A percentile compares a stretch with the other conserved stretches of the same genome.
These are phyloP conservation scores for Anas capensis DNA, from an alignment of 2,797 vertebrate genomes.

Conservation along the genomic window DNA sequence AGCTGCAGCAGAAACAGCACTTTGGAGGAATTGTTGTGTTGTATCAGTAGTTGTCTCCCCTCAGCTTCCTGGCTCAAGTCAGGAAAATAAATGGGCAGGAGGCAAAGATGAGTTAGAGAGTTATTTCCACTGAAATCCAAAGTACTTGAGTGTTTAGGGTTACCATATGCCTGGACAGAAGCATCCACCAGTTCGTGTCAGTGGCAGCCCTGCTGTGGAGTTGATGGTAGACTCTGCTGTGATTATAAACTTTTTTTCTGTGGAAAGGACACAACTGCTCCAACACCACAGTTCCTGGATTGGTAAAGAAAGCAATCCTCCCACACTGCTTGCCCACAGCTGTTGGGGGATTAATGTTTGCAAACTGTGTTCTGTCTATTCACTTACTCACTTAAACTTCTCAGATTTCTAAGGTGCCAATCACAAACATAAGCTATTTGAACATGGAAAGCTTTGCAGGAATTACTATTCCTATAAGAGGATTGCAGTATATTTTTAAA, in stretches of 20 bases:
- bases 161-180: not conserved
- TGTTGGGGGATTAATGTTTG: constrained; percentile 31
- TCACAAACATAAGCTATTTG: constrained; percentile 25
- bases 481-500: not conserved
- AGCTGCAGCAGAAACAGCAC: not conserved
- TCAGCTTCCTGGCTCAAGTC: not conserved
- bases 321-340: not conserved
- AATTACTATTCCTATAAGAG: not conserved
- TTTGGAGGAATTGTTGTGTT: not conserved
- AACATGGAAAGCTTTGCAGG: constrained; percentile 13
- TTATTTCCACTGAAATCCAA: not conserved
- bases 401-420: constrained; percentile 32
- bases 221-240: not conserved
- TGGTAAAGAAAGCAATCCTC: not conserved
- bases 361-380: not conserved
- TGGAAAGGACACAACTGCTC: not conserved
- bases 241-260: not conserved
- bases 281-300: not conserved
- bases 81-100: not conserved
- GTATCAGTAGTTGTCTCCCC: not conserved
- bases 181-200: not conserved
- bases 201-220: not conserved
- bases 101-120: not conserved
- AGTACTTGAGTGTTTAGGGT: not conserved
- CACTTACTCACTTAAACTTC: constrained; percentile 13